Percentiles rank a stretch among this genome's conserved stretches.
These are phyloP conservation scores for Halcyon malimbica DNA, from an alignment of 2,113 vertebrate species.

Conservation along the genomic window DNA sequence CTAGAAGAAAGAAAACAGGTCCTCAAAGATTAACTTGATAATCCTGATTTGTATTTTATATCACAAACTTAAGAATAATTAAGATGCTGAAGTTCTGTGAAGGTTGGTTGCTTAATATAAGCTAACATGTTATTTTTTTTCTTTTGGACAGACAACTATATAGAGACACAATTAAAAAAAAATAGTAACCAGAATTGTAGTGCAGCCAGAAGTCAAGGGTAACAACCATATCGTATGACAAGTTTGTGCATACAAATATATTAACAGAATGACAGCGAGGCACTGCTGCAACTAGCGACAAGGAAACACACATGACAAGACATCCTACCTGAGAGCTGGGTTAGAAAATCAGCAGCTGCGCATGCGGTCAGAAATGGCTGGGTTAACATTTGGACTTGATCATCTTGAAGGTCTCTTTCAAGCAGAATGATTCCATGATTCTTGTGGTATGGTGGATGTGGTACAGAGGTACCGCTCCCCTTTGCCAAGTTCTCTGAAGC, in stretches of 20 bases:
- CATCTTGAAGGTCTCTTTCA: background rate
- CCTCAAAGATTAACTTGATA: background rate
- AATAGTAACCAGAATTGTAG: background rate
- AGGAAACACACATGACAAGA: background rate
- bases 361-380: background rate
- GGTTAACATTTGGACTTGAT: background rate
- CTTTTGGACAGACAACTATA: background rate
- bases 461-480: background rate
- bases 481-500: background rate
- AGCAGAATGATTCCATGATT: background rate
- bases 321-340: constrained; percentile 48
- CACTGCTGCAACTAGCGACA: background rate
- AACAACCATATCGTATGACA: background rate
- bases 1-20: background rate
- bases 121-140: background rate
- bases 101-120: background rate
- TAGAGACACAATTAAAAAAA: background rate
- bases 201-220: background rate
- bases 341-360: background rate
- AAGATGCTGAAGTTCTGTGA: background rate
- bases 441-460: background rate
- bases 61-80: background rate
- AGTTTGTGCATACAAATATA: background rate
- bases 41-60: background rate
- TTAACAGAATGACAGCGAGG: background rate